Base-by-base conservation (phyloP, 2,888 invertebrate genomes). In the Tenthredo amoena region DNA sequence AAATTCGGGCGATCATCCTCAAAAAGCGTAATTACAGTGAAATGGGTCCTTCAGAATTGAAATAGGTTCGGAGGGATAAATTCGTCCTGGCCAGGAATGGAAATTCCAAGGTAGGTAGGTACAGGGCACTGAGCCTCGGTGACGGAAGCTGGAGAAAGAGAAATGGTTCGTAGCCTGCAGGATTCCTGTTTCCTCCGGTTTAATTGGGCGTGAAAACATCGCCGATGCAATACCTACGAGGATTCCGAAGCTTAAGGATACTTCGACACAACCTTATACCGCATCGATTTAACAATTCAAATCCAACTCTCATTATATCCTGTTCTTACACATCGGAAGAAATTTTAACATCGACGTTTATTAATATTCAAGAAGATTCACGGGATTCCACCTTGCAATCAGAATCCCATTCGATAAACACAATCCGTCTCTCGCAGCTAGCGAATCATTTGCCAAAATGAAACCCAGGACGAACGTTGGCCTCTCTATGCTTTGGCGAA, bases 121-220 rank as follows among this genome's bases (percentile, higher is more conserved):
- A 34, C 26, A 26, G 26, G 18, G 31, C 21, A 15, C 43, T 40
- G 50, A 9, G 31, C 50, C 50, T 26, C 7, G 18, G 34, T 12
- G 43, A 50, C 34, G 50, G 43, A 12, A 34, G 5, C 6, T 7
- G 21, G 58, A 34, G n/a, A 37, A 58, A 15, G 58, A 47, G 21
- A 71, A 31, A 71, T 21, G 31, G 71, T 82, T 82, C 72, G 58
- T 62, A 55, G 58, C 76, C 58, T 55, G 74, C 90, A 89, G 90
- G 89, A 74, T 89, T 88, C 90, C 90, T 90, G 90, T 92, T 92
- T 92, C 91, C 92, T 90, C 91, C 90, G 91, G 92, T 91, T 93
- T 93, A 93, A 93, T 93, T 93, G 93, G 92, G 92, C 92, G 92
- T 91, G 91, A 93, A 93, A 93, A 93, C 90, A 93, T 93, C 93